These are phyloP conservation scores for Acanthopagrus latus DNA, from an alignment of 2,797 vertebrate species.

Conservation along the genomic window DNA sequence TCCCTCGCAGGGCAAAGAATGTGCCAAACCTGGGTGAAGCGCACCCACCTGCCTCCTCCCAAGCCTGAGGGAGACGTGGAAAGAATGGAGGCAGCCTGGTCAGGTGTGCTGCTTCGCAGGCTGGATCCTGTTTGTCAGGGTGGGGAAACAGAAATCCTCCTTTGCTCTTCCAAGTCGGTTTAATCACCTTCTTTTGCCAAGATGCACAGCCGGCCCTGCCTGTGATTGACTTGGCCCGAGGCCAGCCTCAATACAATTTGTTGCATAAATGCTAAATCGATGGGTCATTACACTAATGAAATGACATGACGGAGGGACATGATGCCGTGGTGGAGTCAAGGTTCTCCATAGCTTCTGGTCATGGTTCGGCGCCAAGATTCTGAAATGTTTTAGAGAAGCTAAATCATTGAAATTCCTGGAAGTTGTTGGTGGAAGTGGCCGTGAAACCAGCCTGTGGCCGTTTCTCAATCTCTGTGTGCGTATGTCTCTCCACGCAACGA, in stretches of 20 bases:
- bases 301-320: slow-evolving; percentile 60
- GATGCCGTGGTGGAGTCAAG: slow-evolving; percentile 42
- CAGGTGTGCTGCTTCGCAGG: slow-evolving; percentile 38
- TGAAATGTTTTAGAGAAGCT: slow-evolving; percentile 41
- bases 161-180: slow-evolving; percentile 47
- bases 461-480: slow-evolving; percentile 6
- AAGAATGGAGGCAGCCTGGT: slow-evolving; percentile 36
- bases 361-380: slow-evolving; percentile 31
- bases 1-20: slow-evolving; percentile 19
- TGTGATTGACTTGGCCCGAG: slow-evolving; percentile 70
- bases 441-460: slow-evolving; percentile 28
- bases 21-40: slow-evolving; percentile 33
- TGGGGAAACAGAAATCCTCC: slow-evolving; percentile 37
- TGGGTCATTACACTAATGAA: slow-evolving; percentile 74
- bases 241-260: slow-evolving; percentile 65
- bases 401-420: slow-evolving; percentile 42
- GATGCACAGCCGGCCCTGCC: slow-evolving; percentile 60
- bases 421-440: slow-evolving; percentile 26
- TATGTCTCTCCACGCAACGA: slow-evolving; percentile 10
- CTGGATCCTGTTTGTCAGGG: slow-evolving; percentile 34
- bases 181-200: slow-evolving; percentile 70
- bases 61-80: background rate
- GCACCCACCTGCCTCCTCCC: slow-evolving; percentile 29
- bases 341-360: slow-evolving; percentile 51
- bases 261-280: slow-evolving; percentile 68